These are phyloP conservation scores for Epizoanthus fatuus DNA, from an alignment of 92 coral and sea anemone genomes.

Conservation along the genomic window DNA sequence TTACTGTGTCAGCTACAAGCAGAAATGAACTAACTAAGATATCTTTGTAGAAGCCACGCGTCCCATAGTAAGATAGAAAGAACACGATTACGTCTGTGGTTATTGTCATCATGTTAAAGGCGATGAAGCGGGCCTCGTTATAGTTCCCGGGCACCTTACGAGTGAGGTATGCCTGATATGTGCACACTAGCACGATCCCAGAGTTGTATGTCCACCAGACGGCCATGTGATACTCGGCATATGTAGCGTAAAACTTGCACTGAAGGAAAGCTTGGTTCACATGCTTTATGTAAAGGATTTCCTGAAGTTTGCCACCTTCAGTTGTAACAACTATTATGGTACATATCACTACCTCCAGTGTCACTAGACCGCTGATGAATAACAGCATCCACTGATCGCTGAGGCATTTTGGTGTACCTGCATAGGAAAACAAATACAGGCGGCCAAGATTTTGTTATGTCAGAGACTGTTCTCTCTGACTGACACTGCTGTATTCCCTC, in stretches of 20 bases:
- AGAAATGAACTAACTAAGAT: conserved; percentile 80
- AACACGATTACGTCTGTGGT: conserved; percentile 85
- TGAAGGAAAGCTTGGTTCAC: conserved; percentile 77
- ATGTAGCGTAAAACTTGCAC: conserved; percentile 76
- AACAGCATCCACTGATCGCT: conserved; percentile 85
- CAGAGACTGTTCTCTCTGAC: too few relatives aligned
- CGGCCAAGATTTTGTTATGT: too few relatives aligned
- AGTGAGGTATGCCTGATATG: conserved; percentile 88
- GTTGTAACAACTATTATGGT: conserved; percentile 58
- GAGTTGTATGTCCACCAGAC: conserved; percentile 90
- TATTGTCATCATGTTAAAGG: conserved; percentile 93
- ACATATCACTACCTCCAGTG: conserved; percentile 73
- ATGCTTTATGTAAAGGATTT: conserved; percentile 62
- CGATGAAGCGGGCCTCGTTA: conserved; percentile 96
- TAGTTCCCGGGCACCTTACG: conserved; percentile 95
- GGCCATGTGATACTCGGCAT: conserved; percentile 76
- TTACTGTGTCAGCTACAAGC: conserved; percentile 77
- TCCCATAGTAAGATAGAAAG: conserved; percentile 82
- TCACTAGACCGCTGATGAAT: conserved; percentile 69
- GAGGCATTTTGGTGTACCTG: conserved; percentile 84
- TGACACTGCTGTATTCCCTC: too few relatives aligned
- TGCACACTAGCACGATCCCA: conserved; percentile 87
- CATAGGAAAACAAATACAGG: neutral
- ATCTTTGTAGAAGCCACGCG: conserved; percentile 80
- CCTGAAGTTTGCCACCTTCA: conserved; percentile 53